These are phyloP conservation scores for Lethenteron reissneri DNA, from an alignment of 2,113 vertebrate species.

Conservation along the genomic window DNA sequence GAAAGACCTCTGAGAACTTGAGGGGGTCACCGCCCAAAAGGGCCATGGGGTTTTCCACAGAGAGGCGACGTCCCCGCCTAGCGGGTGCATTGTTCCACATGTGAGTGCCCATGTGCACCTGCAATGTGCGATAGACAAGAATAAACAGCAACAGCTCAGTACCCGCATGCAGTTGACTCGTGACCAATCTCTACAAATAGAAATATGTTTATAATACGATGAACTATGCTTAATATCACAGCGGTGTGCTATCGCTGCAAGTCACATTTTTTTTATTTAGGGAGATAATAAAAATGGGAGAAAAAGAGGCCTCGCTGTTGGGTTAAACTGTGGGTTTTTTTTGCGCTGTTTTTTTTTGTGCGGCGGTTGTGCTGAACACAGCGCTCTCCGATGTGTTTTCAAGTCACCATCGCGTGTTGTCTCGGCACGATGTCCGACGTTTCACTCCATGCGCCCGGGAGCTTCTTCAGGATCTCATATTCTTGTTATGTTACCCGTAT, in stretches of 20 bases:
- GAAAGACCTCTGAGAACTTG: constrained; percentile 97
- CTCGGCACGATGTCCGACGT: too few relatives aligned
- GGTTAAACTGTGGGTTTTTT: neutral
- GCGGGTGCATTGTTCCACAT: constrained; percentile 99
- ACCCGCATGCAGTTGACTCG: neutral
- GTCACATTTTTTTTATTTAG: too few relatives aligned
- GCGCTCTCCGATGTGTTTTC: too few relatives aligned
- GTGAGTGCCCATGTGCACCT: constrained; percentile 99
- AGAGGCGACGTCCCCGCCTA: constrained; percentile 72
- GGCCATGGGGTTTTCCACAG: constrained; percentile 93
- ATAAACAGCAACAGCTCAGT: neutral
- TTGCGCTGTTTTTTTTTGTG: neutral
- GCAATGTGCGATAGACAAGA: constrained; percentile 8
- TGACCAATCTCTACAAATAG: neutral
- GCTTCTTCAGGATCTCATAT: too few relatives aligned
- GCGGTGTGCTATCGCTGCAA: too few relatives aligned
- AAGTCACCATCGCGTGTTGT: too few relatives aligned
- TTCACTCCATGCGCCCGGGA: too few relatives aligned
- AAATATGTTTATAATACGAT: neutral
- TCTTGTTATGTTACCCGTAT: too few relatives aligned
- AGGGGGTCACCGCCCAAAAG: constrained; percentile 72
- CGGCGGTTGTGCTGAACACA: too few relatives aligned
- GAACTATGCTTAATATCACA: neutral
- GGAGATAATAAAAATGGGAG: neutral
- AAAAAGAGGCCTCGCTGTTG: neutral